Conservation (phyloP, 2,113 vertebrate genomes). For the Laterallus jamaicensis region DNA sequence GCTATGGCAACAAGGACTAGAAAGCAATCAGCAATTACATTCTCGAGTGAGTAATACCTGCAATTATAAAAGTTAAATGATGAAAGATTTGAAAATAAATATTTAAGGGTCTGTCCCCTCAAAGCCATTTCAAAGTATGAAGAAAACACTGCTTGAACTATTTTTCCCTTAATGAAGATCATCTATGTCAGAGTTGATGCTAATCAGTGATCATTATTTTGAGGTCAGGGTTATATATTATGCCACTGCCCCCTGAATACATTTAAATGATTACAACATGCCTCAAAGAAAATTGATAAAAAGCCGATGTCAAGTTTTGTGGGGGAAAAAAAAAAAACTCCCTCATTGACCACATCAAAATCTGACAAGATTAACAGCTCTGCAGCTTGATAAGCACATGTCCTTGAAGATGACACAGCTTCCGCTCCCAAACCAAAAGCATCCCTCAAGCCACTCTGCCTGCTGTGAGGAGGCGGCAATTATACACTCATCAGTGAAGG, state of each 20-base stretch:
- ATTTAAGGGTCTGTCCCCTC: slow-evolving; percentile 35
- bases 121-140: slow-evolving; percentile 33
- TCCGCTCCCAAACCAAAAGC: background rate
- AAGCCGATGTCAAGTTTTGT: background rate
- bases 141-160: slow-evolving; percentile 50
- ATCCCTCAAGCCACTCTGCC: background rate
- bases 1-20: background rate
- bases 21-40: background rate
- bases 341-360: background rate
- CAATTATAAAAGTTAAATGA: slow-evolving; percentile 36
- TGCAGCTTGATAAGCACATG: background rate
- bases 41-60: background rate
- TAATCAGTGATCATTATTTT: background rate
- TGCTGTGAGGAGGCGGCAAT: background rate
- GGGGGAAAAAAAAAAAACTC: background rate
- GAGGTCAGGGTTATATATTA: background rate
- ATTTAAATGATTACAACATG: background rate
- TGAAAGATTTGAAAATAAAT: slow-evolving; percentile 41
- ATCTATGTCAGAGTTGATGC: background rate
- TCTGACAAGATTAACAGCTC: background rate
- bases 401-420: background rate
- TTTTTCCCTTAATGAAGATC: slow-evolving; percentile 45
- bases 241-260: background rate
- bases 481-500: background rate
- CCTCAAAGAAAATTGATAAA: background rate